phyloP scores from a whole-genome alignment of 2,888 invertebrate genomes.

The Sclerodermus sp. region DNA sequence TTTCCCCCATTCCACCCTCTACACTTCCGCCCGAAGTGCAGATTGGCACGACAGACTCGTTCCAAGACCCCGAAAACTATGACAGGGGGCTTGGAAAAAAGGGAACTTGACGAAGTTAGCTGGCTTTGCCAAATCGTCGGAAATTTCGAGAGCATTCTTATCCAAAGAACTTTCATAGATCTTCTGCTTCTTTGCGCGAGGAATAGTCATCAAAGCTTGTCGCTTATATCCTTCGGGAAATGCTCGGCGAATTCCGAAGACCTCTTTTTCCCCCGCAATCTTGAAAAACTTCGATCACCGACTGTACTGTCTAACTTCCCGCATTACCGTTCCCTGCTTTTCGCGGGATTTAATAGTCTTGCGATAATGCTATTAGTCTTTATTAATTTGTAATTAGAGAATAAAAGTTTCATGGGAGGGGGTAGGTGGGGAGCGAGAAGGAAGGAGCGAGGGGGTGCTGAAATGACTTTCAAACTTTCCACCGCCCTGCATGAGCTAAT shows the following conservation, averaged over 20 bases:
- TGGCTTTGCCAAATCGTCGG: neutral
- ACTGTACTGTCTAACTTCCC: slow-evolving; percentile 18
- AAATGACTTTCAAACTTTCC: slow-evolving; percentile 24
- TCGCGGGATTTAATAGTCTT: slow-evolving; percentile 38
- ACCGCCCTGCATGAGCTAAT: neutral
- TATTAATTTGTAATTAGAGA: slow-evolving; percentile 47
- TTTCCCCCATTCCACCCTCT: slow-evolving; percentile 13
- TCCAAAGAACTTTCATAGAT: neutral
- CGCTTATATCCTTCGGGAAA: no score
- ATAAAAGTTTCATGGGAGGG: slow-evolving; percentile 35
- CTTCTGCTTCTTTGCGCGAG: neutral
- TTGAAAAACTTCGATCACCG: slow-evolving; percentile 3
- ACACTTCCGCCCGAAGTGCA: slow-evolving; percentile 20
- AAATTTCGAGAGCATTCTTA: neutral
- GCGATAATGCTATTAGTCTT: slow-evolving; percentile 48
- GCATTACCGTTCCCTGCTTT: slow-evolving; percentile 10
- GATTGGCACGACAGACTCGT: slow-evolving; percentile 28
- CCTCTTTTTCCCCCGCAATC: no score
- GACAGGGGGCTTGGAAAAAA: slow-evolving; percentile 3
- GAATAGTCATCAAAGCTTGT: no score
- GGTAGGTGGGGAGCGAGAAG: no score
- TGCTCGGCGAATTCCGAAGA: no score
- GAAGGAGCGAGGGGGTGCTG: no score
- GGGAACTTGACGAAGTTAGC: neutral
- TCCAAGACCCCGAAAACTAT: slow-evolving; percentile 19